These are phyloP conservation scores for Oxyura jamaicensis DNA, from an alignment of 2,113 vertebrate genomes.

Conservation along the genomic window DNA sequence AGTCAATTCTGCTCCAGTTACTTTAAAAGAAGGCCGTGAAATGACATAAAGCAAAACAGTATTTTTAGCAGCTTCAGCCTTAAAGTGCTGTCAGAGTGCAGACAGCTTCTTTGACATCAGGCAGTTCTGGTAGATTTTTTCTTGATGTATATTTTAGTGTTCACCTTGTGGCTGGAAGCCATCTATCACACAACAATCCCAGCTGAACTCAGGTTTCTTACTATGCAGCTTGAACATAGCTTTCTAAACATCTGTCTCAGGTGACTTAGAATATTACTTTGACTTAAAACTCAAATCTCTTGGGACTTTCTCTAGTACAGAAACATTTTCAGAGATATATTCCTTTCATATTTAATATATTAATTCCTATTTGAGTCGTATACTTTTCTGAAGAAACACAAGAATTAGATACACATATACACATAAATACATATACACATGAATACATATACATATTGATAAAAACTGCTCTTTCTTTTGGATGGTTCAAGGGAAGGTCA, in stretches of 20 bases:
- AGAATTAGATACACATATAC: not conserved
- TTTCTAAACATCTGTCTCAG: not conserved
- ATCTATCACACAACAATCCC: not conserved
- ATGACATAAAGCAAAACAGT: not conserved
- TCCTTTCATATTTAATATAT: not conserved
- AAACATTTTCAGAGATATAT: not conserved
- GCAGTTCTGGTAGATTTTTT: not conserved
- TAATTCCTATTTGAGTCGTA: not conserved
- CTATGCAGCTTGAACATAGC: not conserved
- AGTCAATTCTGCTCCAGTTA: conserved; percentile 1
- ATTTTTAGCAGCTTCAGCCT: conserved; percentile 42
- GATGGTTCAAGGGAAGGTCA: not conserved
- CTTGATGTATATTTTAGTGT: not conserved
- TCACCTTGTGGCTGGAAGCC: not conserved
- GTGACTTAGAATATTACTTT: not conserved
- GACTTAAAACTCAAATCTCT: not conserved
- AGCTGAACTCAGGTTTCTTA: not conserved
- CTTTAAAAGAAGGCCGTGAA: conserved; percentile 17
- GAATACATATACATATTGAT: not conserved
- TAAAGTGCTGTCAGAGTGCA: conserved; percentile 16
- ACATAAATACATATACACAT: not conserved
- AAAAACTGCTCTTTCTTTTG: not conserved
- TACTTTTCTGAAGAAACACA: not conserved
- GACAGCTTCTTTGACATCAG: conserved; percentile 9
- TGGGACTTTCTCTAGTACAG: not conserved